phyloP scores from a whole-genome alignment of 2,113 vertebrate species.

The Cardinalis cardinalis region DNA sequence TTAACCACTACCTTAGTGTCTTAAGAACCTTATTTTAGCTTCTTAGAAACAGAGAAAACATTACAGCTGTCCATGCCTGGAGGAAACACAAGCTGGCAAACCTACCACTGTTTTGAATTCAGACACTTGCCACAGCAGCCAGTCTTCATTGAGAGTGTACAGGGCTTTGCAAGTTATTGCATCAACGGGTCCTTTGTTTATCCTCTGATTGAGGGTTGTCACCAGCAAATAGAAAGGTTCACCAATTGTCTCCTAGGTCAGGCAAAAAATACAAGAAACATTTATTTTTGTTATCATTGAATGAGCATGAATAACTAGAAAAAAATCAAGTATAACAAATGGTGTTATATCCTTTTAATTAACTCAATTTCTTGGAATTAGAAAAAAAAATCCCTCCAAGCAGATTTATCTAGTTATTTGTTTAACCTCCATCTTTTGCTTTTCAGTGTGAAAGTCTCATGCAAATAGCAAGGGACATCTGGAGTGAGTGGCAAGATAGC shows the following conservation, averaged over 20 bases:
- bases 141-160: conserved; percentile 94
- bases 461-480: conserved; percentile 34
- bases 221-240: conserved; percentile 90
- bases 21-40: background rate
- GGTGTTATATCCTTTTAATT: background rate
- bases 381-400: background rate
- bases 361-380: background rate
- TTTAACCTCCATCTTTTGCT: conserved; percentile 25
- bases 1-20: background rate
- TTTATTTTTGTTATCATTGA: background rate
- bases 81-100: background rate
- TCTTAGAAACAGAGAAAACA: background rate
- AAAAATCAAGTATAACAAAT: background rate
- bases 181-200: conserved; percentile 90
- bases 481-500: background rate
- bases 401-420: conserved; percentile 3
- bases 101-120: conserved; percentile 88
- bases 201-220: conserved; percentile 89
- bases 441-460: background rate
- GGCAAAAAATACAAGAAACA: background rate
- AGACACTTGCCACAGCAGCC: conserved; percentile 92
- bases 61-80: background rate
- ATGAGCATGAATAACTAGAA: background rate
- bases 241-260: conserved; percentile 87
- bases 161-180: conserved; percentile 90